Percentiles rank a stretch among this genome's conserved stretches.
Evolutionary conservation across 1,140 invertebrate species (phyloP).

Genomic region (Epicauta chinensis): DNA sequence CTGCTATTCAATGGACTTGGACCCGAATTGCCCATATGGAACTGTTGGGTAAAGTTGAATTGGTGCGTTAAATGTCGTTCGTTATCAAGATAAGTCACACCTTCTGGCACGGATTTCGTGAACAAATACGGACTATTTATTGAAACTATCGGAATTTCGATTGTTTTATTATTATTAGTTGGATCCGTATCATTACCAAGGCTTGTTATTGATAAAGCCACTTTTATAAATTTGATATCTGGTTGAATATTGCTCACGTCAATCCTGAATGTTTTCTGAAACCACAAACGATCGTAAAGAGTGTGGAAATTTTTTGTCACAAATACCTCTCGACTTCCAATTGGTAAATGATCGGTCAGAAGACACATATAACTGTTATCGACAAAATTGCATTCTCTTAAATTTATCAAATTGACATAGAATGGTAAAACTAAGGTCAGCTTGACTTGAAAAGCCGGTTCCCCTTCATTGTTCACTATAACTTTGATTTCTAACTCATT

Average conservation of each 20-base stretch:
- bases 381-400: conserved; percentile 19
- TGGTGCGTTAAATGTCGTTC: neutral
- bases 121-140: conserved; percentile 12
- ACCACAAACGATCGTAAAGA: no score
- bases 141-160: conserved; percentile 14
- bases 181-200: conserved; percentile 9
- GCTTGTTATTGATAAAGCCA: conserved; percentile 8
- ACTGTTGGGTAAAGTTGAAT: conserved; percentile 9
- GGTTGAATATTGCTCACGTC: conserved; percentile 12
- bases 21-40: conserved; percentile 16
- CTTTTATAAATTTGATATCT: neutral
- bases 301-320: no score
- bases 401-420: conserved; percentile 19
- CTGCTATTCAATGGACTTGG: conserved; percentile 14
- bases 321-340: neutral
- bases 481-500: conserved; percentile 19
- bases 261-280: conserved; percentile 15
- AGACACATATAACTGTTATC: conserved; percentile 20
- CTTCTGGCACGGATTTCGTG: conserved; percentile 6
- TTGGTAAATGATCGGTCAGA: conserved; percentile 6
- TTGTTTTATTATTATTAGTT: neutral
- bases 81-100: neutral
- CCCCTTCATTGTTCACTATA: conserved; percentile 17
- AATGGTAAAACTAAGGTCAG: conserved; percentile 13
- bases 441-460: conserved; percentile 25